phyloP scores from a whole-genome alignment of 1,140 invertebrate species.

The Ridgeia piscesae region DNA sequence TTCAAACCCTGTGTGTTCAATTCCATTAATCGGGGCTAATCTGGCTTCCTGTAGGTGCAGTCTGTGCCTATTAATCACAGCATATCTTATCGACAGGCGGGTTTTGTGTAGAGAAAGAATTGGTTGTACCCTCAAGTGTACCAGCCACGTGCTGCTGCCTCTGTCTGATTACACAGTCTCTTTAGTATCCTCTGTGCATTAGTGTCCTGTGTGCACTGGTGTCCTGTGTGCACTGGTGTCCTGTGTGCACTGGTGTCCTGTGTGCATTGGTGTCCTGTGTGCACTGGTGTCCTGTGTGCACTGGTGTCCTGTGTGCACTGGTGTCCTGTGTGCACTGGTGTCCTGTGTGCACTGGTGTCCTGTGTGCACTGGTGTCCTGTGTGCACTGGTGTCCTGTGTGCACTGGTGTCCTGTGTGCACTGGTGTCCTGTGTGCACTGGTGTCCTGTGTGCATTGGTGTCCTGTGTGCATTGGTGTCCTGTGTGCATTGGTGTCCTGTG shows the following conservation, averaged over 20 bases:
- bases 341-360: too few relatives aligned
- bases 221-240: too few relatives aligned
- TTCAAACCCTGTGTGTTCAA: background rate
- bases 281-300: too few relatives aligned
- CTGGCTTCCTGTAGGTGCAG: background rate
- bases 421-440: too few relatives aligned
- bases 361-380: too few relatives aligned
- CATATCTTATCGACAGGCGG: background rate
- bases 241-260: too few relatives aligned
- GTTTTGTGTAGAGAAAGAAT: background rate
- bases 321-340: too few relatives aligned
- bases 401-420: too few relatives aligned
- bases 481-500: background rate
- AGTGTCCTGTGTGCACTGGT: too few relatives aligned
- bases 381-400: background rate
- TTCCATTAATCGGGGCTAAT: conserved; percentile 5
- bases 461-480: too few relatives aligned
- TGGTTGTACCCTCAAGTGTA: background rate
- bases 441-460: too few relatives aligned
- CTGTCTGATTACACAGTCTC: background rate
- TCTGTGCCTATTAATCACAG: background rate
- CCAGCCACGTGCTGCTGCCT: background rate
- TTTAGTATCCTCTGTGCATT: background rate
- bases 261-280: too few relatives aligned
- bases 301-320: background rate